phyloP scores from a whole-genome alignment of 1,140 invertebrate genomes.

The Drosophila subpulchrella region DNA sequence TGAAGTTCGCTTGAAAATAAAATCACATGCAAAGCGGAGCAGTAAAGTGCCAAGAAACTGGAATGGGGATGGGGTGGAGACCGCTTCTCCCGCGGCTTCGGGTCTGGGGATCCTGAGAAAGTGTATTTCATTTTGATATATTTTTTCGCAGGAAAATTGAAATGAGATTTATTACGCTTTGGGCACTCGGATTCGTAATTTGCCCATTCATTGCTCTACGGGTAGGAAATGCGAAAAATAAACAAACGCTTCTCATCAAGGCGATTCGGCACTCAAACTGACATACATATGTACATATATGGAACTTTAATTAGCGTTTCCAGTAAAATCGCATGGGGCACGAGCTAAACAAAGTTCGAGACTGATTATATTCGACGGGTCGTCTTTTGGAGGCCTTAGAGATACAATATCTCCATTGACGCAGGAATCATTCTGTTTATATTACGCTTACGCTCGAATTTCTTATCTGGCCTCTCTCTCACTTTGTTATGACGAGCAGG shows the following conservation, averaged over 20 bases:
- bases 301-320: constrained; percentile 80
- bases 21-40: constrained; percentile 80
- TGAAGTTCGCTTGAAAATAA: constrained; percentile 82
- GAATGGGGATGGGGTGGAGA: background rate
- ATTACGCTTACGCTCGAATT: constrained; percentile 30
- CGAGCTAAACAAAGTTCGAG: constrained; percentile 54
- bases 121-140: constrained; percentile 80
- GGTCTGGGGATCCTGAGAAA: constrained; percentile 57
- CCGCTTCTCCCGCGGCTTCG: too few species aligned
- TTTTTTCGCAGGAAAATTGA: constrained; percentile 80
- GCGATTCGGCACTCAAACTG: constrained; percentile 54
- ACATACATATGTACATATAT: background rate
- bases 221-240: constrained; percentile 47
- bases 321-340: constrained; percentile 48
- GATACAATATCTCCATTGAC: constrained; percentile 40
- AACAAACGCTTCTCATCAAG: constrained; percentile 42
- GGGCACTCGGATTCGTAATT: constrained; percentile 54
- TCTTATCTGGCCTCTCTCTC: constrained; percentile 17
- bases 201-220: constrained; percentile 56
- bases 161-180: constrained; percentile 82
- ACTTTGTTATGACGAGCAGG: constrained; percentile 26
- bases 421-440: constrained; percentile 50
- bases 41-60: constrained; percentile 61
- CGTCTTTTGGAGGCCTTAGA: constrained; percentile 40
- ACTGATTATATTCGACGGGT: constrained; percentile 67